Base-by-base conservation (phyloP, 2,888 invertebrate genomes). In the Helicoverpa assulta region DNA sequence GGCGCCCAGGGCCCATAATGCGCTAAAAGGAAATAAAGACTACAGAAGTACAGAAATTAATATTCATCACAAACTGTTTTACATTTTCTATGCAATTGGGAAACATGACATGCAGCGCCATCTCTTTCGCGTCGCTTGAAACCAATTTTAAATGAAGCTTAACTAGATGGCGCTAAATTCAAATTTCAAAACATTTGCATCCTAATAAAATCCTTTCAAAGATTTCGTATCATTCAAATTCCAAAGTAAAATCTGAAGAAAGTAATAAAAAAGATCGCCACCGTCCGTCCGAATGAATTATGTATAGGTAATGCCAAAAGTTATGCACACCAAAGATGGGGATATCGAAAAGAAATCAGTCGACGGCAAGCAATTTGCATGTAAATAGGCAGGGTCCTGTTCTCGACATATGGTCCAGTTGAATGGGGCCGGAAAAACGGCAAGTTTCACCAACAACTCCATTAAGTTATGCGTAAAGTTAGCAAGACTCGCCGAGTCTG, bases 401-500 rank as follows among this genome's bases (percentile, higher is more conserved):
- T 77, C 72, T 80, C 82, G 88, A 89, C 91, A 91, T 91, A 89
- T 91, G 92, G 89, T 85, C 86, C 80, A 75, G 83, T 80, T 76
- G 78, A 70, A 80, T 81, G 79, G 74, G 73, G 61, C 73, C 60
- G 71, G 82, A 77, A 78, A 81, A 80, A 73, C 77, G 79, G 76
- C 60, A 61, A 80, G 72, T 73, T 76, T 54, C 19, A 63, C 40
- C 53, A 78, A 62, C 65, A 75, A 73, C 73, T 76, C 79, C 71
- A 73, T 72, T 67, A 91, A 93, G 85, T 92, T 93, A 93, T 93
- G 90, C 92, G 86, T 77, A 88, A 92, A 93, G 84, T 93, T 93
- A 61, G 62, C 71, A 61, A 76, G 64, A 76, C 82, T 78, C 73
- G 37, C 71, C 76, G 80, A 87, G 84, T 88, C 81, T 87, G 84